Evolutionary conservation across 2,113 vertebrate species (phyloP).

Genomic region (Hemicordylus capensis): DNA sequence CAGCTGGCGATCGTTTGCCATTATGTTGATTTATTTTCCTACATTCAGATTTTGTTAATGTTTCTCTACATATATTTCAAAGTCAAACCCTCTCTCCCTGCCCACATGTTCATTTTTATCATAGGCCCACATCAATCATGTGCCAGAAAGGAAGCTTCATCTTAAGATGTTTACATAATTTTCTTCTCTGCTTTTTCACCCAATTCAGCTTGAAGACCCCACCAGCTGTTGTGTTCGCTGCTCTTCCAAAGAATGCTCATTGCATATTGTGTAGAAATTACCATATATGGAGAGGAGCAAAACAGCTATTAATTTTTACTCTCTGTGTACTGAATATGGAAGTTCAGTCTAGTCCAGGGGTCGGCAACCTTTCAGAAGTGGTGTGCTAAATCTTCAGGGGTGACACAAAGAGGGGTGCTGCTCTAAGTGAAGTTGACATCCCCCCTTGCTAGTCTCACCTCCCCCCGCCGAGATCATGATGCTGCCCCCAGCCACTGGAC

Average conservation of each 20-base stretch:
- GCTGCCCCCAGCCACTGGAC: too few species aligned
- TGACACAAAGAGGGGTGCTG: too few species aligned
- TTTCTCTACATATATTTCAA: conserved; percentile 60
- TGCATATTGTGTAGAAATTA: background rate
- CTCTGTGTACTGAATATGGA: background rate
- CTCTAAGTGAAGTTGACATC: too few species aligned
- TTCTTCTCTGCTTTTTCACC: conserved; percentile 55
- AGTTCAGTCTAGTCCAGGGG: background rate
- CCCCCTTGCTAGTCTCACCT: too few species aligned
- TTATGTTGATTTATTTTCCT: conserved; percentile 59
- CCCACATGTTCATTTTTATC: conserved; percentile 36
- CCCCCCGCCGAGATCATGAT: too few species aligned
- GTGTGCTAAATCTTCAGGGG: too few species aligned
- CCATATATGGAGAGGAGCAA: background rate
- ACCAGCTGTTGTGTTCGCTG: conserved; percentile 54
- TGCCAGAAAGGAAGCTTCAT: conserved; percentile 58
- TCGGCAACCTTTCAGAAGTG: too few species aligned
- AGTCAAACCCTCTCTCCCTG: conserved; percentile 48
- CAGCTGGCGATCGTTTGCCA: conserved; percentile 48
- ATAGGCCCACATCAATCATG: background rate
- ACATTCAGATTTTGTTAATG: conserved; percentile 40
- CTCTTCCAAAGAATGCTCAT: conserved; percentile 15
- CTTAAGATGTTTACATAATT: conserved; percentile 47
- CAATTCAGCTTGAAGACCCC: conserved; percentile 13
- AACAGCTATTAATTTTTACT: background rate